Evolutionary conservation across 2,888 invertebrate genomes (phyloP), one percentile per base, ranked within the genome.

Genomic region (Ophion ellenae): DNA sequence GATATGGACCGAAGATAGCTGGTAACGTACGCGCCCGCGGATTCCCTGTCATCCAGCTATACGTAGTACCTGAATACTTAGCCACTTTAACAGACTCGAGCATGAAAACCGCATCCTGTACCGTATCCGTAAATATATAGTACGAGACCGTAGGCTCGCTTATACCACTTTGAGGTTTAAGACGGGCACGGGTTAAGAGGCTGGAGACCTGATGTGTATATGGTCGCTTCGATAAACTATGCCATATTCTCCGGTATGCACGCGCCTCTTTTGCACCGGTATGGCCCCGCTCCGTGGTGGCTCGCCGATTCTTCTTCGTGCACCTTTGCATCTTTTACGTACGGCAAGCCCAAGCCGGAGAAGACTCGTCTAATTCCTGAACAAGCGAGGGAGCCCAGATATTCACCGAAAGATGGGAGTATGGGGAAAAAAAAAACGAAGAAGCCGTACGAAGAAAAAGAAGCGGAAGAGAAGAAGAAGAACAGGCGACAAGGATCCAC

Each of bases 1-100:
- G 93, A 93, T 93, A 93, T 93, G 93, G 93, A 92, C 91, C 91
- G 89, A 85, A 93, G 93, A 93, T 93, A 93, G 90, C 91, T 89
- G 91, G 92, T 93, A 93, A 93, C 91, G 92, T 93, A 93, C 92
- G 92, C 91, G 92, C 91, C 89, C 86, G 83, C 81, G 91, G 88
- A 83, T 91, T 91, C 90, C 88, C 91, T 91, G 93, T 93, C 92
- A 92, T 89, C 90, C 90, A 85, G 90, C 87, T 90, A 89, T 89
- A 78, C 78, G 87, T 89, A 88, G 78, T 79, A 78, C 84, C 86
- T 78, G 86, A 84, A 86, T 81, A 81, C 85, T 84, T 84, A 79
- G 76, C 84, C 69, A 77, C 79, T 75, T 81, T 77, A 79, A 79
- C 61, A 77, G 77, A 86, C 86, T 79, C 83, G 83, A 70, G 79